Base-by-base conservation (phyloP, 1,140 invertebrate species). In the Papilio dardanus region DNA sequence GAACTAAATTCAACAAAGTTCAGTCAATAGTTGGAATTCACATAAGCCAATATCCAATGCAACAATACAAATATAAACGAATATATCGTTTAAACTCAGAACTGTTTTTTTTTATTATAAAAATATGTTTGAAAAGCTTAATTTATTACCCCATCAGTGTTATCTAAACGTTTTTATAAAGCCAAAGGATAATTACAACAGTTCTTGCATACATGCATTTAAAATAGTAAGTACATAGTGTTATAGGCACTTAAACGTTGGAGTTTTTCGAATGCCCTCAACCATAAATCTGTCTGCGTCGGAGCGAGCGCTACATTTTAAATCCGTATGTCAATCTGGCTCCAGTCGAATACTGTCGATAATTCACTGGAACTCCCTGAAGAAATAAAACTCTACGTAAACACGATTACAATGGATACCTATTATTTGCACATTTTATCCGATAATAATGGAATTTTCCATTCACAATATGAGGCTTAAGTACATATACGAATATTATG, bases 311-410 rank as follows among this genome's bases (percentile, higher is more conserved):
- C 33, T 69, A 69, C 67, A 24, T 69, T 69, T 40, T 69, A 69
- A 69, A 69, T 69, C 67, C 67, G 33, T 37, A 21, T 69, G 67
- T 69, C 67, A 69, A 69, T 69, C 67, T 69, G 35, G 67, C 67
- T 69, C 19, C 33, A 40, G 35, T 28, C 19, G 35, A 69, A 35
- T 19, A 35, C n/a, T 69, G 35, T 40, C 67, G 31, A 69, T 69
- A 37, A 69, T 69, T 69, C 33, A 37, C 31, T 40, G 33, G 67
- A 69, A 69, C 67, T 69, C 35, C 35, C 67, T 21, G 31, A 69
- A 37, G 67, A 69, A 69, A 37, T 69, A 69, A 69, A 69, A 37
- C 35, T 69, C 54, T 30, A 62, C 54, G 54, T 62, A 62, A 62
- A 62, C 54, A 62, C 54, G 54, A 62, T 62, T 62, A 62, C 54